Percentiles rank a stretch among this genome's conserved stretches.
phyloP scores from a whole-genome alignment of 2,888 invertebrate genomes.

The Stratiomys singularior region DNA sequence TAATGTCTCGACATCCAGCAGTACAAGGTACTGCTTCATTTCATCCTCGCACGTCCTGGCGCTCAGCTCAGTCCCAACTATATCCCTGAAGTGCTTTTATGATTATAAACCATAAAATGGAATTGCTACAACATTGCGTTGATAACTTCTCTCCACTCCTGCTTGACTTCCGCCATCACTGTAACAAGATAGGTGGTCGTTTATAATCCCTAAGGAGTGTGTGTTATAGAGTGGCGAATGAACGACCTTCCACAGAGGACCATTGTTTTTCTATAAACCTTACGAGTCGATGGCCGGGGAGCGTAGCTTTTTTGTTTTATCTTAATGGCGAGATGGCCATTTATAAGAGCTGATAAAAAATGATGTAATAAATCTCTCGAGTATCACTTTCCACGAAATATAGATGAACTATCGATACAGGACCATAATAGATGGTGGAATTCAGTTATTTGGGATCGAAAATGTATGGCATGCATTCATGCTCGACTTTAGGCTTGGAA shows the following conservation, averaged over 20 bases:
- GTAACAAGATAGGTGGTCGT: conserved; percentile 50
- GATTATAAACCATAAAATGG: conserved; percentile 44
- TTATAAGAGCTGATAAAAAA: conserved; percentile 51
- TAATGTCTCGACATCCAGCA: neutral
- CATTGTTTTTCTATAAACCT: conserved; percentile 50
- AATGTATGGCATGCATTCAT: neutral
- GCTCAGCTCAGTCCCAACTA: conserved; percentile 29
- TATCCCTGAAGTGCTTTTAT: conserved; percentile 42
- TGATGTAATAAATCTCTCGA: conserved; percentile 50
- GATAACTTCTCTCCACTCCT: conserved; percentile 44
- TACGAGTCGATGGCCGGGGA: neutral
- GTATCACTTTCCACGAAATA: conserved; percentile 18
- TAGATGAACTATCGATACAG: conserved; percentile 6
- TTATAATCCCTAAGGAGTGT: conserved; percentile 49
- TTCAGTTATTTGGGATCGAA: neutral
- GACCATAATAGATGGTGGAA: neutral
- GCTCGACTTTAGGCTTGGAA: neutral
- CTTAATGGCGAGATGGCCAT: conserved; percentile 50
- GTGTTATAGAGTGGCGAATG: conserved; percentile 5
- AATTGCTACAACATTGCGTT: conserved; percentile 48
- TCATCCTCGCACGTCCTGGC: neutral
- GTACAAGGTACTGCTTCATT: neutral
- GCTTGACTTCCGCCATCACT: conserved; percentile 27
- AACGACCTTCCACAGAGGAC: conserved; percentile 34
- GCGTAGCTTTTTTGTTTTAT: conserved; percentile 44